phyloP scores from a whole-genome alignment of 2,113 vertebrate genomes.

The Mohoua ochrocephala region DNA sequence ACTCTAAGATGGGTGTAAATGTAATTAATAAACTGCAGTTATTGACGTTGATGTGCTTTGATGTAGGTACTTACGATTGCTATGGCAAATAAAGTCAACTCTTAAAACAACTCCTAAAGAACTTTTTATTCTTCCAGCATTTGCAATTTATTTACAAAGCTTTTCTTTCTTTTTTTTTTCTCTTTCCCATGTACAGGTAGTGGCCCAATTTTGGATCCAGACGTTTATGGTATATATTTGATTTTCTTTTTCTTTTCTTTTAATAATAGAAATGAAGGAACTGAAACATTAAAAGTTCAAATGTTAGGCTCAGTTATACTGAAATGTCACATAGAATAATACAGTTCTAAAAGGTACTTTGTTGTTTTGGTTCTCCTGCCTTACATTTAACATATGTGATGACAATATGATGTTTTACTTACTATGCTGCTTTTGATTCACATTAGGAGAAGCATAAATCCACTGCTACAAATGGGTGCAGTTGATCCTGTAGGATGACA shows the following conservation, averaged over 20 bases:
- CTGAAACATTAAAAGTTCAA: constrained; percentile 31
- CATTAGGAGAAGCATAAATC: constrained; percentile 29
- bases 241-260: constrained; percentile 50
- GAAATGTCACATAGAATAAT: not conserved
- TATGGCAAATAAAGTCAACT: not conserved
- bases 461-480: not conserved
- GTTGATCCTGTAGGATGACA: not conserved
- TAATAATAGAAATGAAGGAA: constrained; percentile 27
- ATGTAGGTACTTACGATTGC: not conserved
- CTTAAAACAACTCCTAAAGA: not conserved
- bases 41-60: not conserved
- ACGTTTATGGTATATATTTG: constrained; percentile 78
- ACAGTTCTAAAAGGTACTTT: constrained; percentile 3
- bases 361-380: constrained; percentile 20
- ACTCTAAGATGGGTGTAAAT: not conserved
- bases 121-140: not conserved
- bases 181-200: constrained; percentile 68
- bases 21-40: not conserved
- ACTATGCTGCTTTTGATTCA: not conserved
- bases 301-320: constrained; percentile 48
- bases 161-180: constrained; percentile 19
- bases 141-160: constrained; percentile 15
- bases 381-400: not conserved
- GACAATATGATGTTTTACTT: not conserved
- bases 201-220: constrained; percentile 74